Conservation (phyloP, 2,888 invertebrate genomes). For the Margaritifera margaritifera region DNA sequence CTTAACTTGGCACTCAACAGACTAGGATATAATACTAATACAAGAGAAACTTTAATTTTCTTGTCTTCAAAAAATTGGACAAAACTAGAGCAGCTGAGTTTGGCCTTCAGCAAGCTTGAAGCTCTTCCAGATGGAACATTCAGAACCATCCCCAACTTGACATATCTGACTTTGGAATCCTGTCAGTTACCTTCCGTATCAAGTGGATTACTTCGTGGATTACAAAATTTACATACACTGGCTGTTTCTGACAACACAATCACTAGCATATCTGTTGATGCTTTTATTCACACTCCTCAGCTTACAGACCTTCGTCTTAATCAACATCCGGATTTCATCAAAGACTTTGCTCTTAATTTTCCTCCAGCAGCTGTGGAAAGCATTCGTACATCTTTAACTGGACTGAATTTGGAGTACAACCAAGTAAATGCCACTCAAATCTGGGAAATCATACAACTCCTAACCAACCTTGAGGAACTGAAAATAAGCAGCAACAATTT, state of each 20-base stretch:
- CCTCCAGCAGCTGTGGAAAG: too few relatives aligned
- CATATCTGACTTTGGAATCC: conserved; percentile 43
- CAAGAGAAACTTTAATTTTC: conserved; percentile 4
- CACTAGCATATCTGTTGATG: conserved; percentile 15
- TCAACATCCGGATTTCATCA: conserved; percentile 15
- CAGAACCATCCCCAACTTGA: conserved; percentile 40
- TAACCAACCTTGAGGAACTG: conserved; percentile 51
- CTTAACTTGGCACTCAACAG: conserved; percentile 18
- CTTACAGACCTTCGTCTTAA: conserved; percentile 58
- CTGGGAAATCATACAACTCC: background rate
- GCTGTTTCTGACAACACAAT: conserved; percentile 41
- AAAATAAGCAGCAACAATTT: conserved; percentile 67
- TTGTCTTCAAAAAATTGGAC: conserved; percentile 28
- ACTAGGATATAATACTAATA: background rate
- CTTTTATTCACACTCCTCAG: conserved; percentile 31
- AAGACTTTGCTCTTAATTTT: background rate
- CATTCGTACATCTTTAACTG: background rate
- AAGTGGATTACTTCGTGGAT: conserved; percentile 48
- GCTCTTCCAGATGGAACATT: conserved; percentile 45
- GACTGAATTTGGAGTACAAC: background rate
- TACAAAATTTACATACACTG: conserved; percentile 39
- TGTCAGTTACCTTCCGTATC: conserved; percentile 44
- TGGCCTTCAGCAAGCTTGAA: conserved; percentile 40
- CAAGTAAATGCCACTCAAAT: background rate
- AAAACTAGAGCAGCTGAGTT: conserved; percentile 39